Conservation (phyloP, 2,113 vertebrate genomes). For the Mobula birostris region DNA sequence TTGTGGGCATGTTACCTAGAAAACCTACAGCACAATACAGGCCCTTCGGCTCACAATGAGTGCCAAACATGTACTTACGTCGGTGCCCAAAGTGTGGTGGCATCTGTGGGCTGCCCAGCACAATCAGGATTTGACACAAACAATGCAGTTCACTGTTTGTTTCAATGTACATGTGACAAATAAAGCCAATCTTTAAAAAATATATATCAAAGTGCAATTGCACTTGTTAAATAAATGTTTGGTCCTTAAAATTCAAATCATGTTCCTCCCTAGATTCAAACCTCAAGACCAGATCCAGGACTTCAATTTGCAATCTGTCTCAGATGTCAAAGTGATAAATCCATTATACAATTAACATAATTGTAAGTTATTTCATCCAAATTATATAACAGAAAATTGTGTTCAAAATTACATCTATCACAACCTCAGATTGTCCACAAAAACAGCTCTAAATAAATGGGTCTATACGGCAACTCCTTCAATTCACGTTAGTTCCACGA, state of each 20-base stretch:
- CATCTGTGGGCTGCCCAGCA: no score
- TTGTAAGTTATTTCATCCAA: neutral
- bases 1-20: no score
- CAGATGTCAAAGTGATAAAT: neutral
- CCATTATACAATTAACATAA: neutral
- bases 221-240: neutral
- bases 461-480: no score
- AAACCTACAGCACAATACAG: no score
- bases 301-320: neutral
- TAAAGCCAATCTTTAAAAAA: no score
- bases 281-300: neutral
- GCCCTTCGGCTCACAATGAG: no score
- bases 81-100: no score
- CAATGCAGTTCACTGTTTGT: no score
- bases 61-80: no score
- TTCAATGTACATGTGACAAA: no score
- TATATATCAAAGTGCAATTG: neutral
- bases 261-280: neutral
- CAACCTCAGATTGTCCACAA: neutral
- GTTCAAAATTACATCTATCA: neutral
- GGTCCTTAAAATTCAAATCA: neutral
- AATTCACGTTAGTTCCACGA: neutral
- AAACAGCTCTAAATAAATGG: neutral
- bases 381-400: neutral
- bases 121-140: no score